Evolutionary conservation across 2,113 vertebrate genomes (phyloP), one percentile per base, ranked within the genome.

Genomic region (Trinectes maculatus): DNA sequence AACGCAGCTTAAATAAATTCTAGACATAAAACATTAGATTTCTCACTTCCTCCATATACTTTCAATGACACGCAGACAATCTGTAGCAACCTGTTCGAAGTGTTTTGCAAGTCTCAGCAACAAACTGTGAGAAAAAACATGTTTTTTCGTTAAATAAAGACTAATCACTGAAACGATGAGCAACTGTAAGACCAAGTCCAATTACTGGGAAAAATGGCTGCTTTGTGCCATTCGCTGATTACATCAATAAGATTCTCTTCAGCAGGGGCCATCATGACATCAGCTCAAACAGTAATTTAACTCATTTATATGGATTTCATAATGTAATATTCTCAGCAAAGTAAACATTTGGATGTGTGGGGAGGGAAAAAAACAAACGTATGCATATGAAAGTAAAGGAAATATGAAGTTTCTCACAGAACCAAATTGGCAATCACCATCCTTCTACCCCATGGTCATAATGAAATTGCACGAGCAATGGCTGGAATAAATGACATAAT

Each of bases 401-500:
- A 91, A 91, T 89, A 91, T 83, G 82, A 89, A 85, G 77, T 89
- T 92, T 89, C 75, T 74, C 74, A 65, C 80, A 54, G 75, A 87
- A 85, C 79, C 79, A 91, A 92, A 93, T 93, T 92, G 90, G 89
- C 85, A 89, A 91, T 89, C 86, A 89, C 64, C 69, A 76, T 85
- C 85, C 83, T 58, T 85, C 89, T 85, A 80, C 82, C 91, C 89
- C 79, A 76, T 89, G 89, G 91, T 91, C 86, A 85, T 88, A 90
- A 86, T 88, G 85, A 91, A 92, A 93, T 87, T 88, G 88, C 86
- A 64, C 78, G 65, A 83, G 90, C 90, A 85, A 65, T 87, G 89
- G 88, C 88, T 87, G 90, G 90, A 91, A 89, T 75, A 90, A 93
- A 93, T 87, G 85, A 91, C 85, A 90, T 91, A 90, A 89, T 89